Percentiles rank a stretch among this genome's conserved stretches.
These are phyloP conservation scores for Pseudochromis fuscus DNA, from an alignment of 2,797 vertebrate species.

Conservation along the genomic window DNA sequence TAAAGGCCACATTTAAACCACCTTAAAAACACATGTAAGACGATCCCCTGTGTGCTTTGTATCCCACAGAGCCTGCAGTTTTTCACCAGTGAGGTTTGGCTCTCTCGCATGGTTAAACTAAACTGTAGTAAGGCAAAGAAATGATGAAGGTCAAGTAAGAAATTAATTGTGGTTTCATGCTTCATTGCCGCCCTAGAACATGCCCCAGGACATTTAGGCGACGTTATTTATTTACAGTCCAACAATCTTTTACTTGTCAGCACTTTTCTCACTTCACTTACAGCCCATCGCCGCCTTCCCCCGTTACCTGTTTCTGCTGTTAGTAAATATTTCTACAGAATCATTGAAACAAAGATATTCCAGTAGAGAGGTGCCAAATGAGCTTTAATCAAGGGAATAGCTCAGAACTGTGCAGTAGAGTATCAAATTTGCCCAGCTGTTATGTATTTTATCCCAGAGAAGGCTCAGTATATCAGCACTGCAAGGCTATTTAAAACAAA, in stretches of 20 bases:
- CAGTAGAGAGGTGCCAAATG: conserved; percentile 3
- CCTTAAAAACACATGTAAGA: background rate
- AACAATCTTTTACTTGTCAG: conserved; percentile 62
- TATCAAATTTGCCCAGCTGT: too few relatives aligned
- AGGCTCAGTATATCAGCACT: too few relatives aligned
- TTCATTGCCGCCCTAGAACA: conserved; percentile 26
- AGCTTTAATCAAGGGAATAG: conserved; percentile 10
- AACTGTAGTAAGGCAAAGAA: conserved; percentile 32
- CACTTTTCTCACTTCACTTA: conserved; percentile 54
- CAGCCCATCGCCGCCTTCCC: conserved; percentile 23
- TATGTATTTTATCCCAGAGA: too few relatives aligned
- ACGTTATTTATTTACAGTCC: conserved; percentile 63
- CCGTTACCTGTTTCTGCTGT: conserved; percentile 37
- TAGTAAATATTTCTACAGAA: conserved; percentile 33
- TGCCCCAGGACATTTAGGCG: conserved; percentile 53
- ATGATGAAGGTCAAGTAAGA: conserved; percentile 65
- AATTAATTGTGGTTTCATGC: conserved; percentile 67
- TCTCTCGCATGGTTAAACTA: conserved; percentile 20
- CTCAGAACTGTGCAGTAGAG: background rate
- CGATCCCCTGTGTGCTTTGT: background rate
- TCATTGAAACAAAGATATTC: conserved; percentile 18
- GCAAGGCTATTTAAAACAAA: too few relatives aligned
- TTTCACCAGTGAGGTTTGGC: background rate
- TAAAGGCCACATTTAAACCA: background rate
- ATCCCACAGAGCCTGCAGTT: conserved; percentile 3